Base-by-base conservation (phyloP, 2,113 vertebrate genomes). In the Urocitellus parryii region DNA sequence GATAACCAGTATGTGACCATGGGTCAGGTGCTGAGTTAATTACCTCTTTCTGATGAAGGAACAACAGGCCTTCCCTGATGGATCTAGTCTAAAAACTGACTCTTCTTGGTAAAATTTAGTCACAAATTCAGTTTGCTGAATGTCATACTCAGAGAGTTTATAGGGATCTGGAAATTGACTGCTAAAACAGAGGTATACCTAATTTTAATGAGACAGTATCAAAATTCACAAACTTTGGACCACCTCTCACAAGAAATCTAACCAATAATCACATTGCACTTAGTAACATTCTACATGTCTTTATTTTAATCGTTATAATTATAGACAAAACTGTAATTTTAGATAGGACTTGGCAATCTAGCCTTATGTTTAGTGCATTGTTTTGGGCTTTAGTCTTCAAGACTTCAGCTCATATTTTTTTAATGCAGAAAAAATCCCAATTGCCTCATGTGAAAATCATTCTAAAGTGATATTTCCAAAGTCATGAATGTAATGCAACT, bases 401-500 rank as follows among this genome's bases (percentile, higher is more conserved):
- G 29, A 81, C 79, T 78, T 92, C 39, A 96, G 56, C 14, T 27
- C 34, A 53, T 82, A 53, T 20, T 79, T 88, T 94, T 63, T 29
- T 83, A 89, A 32, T 58, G 4, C 5, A 86, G 61, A 74, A 89
- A 83, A 32, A 2, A 77, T 81, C 24, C 39, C 24, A 53, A 17
- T 48, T 74, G 32, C 13, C 7, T 42, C 24, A 92, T 39, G n/a
- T 73, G 18, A 79, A 89, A 81, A 3, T 61, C 29, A 89, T 74
- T 94, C 25, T 32, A 94, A 94, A 73, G 11, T 91, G 77, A 13
- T 61, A 65, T 84, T 94, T 94, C 12, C 51, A 95, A 72, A 58
- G n/a, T 80, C 16, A 73, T 67, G 56, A 77, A 88, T 68, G 39
- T 56, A 83, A 85, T 53, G 16, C 11, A 90, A 37, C n/a, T 77